Evolutionary conservation across 1,140 invertebrate species (phyloP), one percentile per base, ranked within the genome.

Genomic region (Hyles vespertilio): DNA sequence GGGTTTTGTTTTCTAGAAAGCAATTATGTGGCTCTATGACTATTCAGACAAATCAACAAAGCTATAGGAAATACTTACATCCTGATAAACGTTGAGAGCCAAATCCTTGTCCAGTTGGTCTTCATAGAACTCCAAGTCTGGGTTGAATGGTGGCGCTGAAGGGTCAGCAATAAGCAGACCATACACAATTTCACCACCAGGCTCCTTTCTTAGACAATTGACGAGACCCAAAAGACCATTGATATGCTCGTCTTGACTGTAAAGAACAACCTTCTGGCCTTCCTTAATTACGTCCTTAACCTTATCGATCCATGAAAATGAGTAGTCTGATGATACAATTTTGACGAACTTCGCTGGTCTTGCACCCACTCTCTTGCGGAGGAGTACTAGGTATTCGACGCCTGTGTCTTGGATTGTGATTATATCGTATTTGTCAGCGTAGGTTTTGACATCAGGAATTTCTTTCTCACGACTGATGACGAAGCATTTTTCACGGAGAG

Each of bases 161-260:
- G 84, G 70, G 66, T 95, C 94, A 65, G 92, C 85, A 47, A 95
- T 92, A 8, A 94, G 89, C 3, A 95, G 74, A 40, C 92, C 91
- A 52, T 90, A 90, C 3, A 93, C 81, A 8, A 92, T 84, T 63
- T 93, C 91, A 54, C 93, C 92, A 58, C 92, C 91, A 7, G 92
- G 92, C 72, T 96, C 95, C 72, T 90, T 92, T 60, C 92, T 86
- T 0, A 96, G 64, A 72, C 94, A 96, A 51, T 95, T 95, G 0
- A 94, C 91, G n/a, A 99, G 82, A 9, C 98, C 98, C 12, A 98
- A 70, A 11, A 98, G 87, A 34, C 98, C 98, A 86, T 92, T 95
- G 1, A 92, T 79, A n/a, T 81, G 80, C 59, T 94, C 92, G 62
- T 91, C 90, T 81, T 93, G 91, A 5, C 90, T 86, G 48, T 92